Base-by-base conservation (phyloP, 2,888 invertebrate species). In the Agriopis aurantiaria region DNA sequence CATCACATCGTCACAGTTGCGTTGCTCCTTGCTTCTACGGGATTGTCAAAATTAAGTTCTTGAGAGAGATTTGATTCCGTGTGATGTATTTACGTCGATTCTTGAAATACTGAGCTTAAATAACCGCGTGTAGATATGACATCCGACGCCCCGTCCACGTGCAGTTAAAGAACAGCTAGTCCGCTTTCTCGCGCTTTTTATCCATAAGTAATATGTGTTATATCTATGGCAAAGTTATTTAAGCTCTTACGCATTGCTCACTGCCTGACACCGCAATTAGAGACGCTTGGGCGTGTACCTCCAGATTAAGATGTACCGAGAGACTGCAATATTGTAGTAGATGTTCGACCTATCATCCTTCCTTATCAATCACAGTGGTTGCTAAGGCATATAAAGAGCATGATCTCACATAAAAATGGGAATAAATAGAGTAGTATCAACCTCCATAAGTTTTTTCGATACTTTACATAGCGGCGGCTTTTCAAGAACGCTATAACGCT, bases 231-330 rank as follows among this genome's bases (percentile, higher is more conserved):
- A 48, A 64, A 55, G 75, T 73, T 82, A 77, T 80, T 78, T 72
- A 72, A 75, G 77, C 75, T 80, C 77, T 75, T 76, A 81, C 80
- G 84, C 84, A 78, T 76, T 72, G 78, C 84, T 88, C 86, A 85
- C 87, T 86, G 86, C 85, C 85, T 81, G 56, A 56, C 14, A 10
- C 17, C 73, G 82, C 82, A 82, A 79, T 70, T 57, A 53, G 46
- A 61, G 74, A 67, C 64, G 63, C 74, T 76, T 70, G 75, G 69
- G 75, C 73, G 74, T 69, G 72, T 33, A 69, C 69, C 69, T 63
- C 11, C 48, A 53, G 70, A 68, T 68, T 62, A 63, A 53, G 58
- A 58, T 59, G 8, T 67, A 68, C 57, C 45, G 56, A 70, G 69
- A 72, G 71, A 71, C 69, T 76, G 71, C 64, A 75, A 62, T 68